phyloP scores from a whole-genome alignment of 1,140 invertebrate species.

The Microplitis demolitor region DNA sequence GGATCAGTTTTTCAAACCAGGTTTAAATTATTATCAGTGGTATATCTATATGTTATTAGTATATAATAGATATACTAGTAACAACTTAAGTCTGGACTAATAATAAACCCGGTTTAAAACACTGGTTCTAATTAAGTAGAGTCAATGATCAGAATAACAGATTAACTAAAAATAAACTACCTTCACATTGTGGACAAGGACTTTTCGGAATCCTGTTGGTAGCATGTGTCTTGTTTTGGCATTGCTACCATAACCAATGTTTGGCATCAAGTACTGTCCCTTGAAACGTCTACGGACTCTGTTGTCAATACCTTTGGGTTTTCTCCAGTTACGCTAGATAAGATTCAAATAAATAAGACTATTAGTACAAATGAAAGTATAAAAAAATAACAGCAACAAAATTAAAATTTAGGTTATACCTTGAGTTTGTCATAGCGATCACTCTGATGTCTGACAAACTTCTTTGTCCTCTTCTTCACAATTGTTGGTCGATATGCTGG shows the following conservation, averaged over 20 bases:
- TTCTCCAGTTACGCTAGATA: conserved; percentile 82
- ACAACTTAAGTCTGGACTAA: too few species aligned
- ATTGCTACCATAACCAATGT: conserved; percentile 97
- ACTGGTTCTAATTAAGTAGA: too few species aligned
- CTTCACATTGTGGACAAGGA: conserved; percentile 83
- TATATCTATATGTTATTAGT: too few species aligned
- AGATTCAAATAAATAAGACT: conserved; percentile 23
- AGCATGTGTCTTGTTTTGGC: conserved; percentile 94
- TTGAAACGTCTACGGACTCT: conserved; percentile 97
- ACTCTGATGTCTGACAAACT: conserved; percentile 95
- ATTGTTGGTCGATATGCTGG: conserved; percentile 87
- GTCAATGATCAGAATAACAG: too few species aligned
- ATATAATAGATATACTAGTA: too few species aligned
- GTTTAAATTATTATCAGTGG: too few species aligned
- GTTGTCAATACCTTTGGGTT: conserved; percentile 99
- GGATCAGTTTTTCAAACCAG: too few species aligned
- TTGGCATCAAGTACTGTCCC: conserved; percentile 98
- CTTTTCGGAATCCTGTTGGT: conserved; percentile 97
- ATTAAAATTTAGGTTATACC: conserved; percentile 60
- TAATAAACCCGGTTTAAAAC: too few species aligned
- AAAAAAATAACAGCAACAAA: background rate
- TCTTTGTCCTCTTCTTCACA: conserved; percentile 95
- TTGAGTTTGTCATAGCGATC: conserved; percentile 95
- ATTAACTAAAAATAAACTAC: conserved; percentile 62
- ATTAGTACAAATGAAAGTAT: background rate